Base-by-base conservation (phyloP, 2,888 invertebrate genomes). In the Acanthosepion pharaonis region DNA sequence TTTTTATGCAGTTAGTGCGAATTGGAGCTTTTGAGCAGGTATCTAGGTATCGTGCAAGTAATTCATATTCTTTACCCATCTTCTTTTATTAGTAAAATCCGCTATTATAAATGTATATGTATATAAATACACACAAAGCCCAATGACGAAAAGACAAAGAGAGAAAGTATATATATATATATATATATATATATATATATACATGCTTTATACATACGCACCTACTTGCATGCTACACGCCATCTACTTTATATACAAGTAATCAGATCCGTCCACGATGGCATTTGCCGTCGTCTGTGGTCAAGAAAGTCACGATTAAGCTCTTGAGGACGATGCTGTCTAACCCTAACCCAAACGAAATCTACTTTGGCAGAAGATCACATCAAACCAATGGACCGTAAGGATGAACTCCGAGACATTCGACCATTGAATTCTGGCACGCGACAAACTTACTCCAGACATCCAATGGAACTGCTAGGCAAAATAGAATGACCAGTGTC, bases 281-380 rank as follows among this genome's bases (percentile, higher is more conserved):
- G 78, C 78, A 78, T 78, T 78, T 78, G 78, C 78, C 78, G n/a
- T 78, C 78, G n/a, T n/a, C 78, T 78, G n/a, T 78, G 78, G 78
- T 78, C n/a, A 78, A 33, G n/a, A 78, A 78, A 78, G 78, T 78
- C 78, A 78, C 78, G 78, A 78, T 78, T 78, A 78, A 78, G 78
- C 78, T 78, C 78, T 78, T 78, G 78, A 78, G 78, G 78, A 78
- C 78, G 78, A n/a, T n/a, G 78, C n/a, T 78, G 78, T 78, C 78
- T 78, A 78, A 78, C 78, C n/a, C 23, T 78, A 78, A 78, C 78
- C 78, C 78, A 78, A 78, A 78, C n/a, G n/a, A 33, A 78, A 78
- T 78, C 78, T 78, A 78, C 78, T 78, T 78, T 78, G 78, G n/a
- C 78, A 33, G 15, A 78, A 78, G 78, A 78, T 78, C 78, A 78